Evolutionary conservation across 2,113 vertebrate genomes (phyloP).

Genomic region (Cercocebus atys): DNA sequence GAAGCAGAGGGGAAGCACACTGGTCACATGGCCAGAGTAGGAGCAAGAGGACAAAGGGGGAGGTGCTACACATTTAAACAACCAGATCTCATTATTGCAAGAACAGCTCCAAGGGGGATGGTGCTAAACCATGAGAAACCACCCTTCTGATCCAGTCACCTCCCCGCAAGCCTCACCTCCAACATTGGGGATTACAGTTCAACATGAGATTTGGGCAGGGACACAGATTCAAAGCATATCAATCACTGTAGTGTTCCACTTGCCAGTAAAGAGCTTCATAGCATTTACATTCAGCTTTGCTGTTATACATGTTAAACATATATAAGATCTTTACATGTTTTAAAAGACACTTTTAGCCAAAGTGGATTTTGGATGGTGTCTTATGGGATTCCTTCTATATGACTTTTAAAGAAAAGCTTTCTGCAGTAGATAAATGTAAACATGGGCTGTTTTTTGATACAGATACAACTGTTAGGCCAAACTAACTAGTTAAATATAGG

Average conservation of each 20-base stretch:
- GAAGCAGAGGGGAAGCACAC: too few species aligned
- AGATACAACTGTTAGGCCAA: background rate
- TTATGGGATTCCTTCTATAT: background rate
- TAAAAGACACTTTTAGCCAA: slow-evolving; percentile 6
- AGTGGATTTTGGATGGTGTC: background rate
- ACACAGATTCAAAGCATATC: too few species aligned
- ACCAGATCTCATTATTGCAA: too few species aligned
- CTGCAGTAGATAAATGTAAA: background rate
- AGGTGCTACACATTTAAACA: too few species aligned
- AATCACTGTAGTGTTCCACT: background rate
- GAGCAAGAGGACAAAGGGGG: too few species aligned
- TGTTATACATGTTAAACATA: background rate
- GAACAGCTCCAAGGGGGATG: too few species aligned
- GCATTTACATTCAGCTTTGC: background rate
- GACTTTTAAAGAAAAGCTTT: slow-evolving; percentile 35
- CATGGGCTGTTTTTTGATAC: slow-evolving; percentile 4
- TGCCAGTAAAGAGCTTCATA: background rate
- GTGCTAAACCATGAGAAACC: too few species aligned
- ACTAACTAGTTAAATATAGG: background rate
- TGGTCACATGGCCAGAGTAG: too few species aligned
- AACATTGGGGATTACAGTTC: too few species aligned
- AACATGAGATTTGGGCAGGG: too few species aligned
- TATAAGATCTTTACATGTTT: background rate
- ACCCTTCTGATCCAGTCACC: too few species aligned
- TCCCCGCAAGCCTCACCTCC: too few species aligned